These are phyloP conservation scores for Mareca strepera DNA, from an alignment of 2,797 vertebrate genomes.

Conservation along the genomic window DNA sequence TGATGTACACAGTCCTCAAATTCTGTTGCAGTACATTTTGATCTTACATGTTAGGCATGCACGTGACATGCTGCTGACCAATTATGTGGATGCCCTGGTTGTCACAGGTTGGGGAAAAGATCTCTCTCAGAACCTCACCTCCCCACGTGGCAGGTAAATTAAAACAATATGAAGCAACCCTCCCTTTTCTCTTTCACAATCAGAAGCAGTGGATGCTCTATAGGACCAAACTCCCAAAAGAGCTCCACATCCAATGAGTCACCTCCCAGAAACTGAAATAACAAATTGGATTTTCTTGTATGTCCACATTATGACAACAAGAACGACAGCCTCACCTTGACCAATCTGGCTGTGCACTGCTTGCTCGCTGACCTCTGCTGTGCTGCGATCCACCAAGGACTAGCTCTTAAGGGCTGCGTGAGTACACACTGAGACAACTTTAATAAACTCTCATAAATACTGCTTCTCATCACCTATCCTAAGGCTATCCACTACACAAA, in stretches of 20 bases:
- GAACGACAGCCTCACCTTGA: neutral
- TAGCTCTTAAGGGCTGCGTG: neutral
- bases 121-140: neutral
- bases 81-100: neutral
- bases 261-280: neutral
- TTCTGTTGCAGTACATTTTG: neutral
- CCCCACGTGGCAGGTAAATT: neutral
- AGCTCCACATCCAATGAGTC: neutral
- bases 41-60: neutral
- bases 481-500: neutral
- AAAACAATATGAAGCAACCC: neutral
- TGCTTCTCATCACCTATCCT: neutral
- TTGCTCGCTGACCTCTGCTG: neutral
- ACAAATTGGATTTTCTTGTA: neutral
- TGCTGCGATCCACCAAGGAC: neutral
- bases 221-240: neutral
- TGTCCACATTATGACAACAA: neutral
- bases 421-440: fast-evolving
- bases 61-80: neutral
- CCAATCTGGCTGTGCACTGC: neutral
- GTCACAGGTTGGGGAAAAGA: neutral
- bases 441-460: neutral
- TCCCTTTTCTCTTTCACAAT: neutral
- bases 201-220: neutral
- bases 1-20: neutral